A percentile compares a stretch with the other conserved stretches of the same genome.
Evolutionary conservation across 2,888 invertebrate species (phyloP).

Genomic region (Acrobasis repandana): DNA sequence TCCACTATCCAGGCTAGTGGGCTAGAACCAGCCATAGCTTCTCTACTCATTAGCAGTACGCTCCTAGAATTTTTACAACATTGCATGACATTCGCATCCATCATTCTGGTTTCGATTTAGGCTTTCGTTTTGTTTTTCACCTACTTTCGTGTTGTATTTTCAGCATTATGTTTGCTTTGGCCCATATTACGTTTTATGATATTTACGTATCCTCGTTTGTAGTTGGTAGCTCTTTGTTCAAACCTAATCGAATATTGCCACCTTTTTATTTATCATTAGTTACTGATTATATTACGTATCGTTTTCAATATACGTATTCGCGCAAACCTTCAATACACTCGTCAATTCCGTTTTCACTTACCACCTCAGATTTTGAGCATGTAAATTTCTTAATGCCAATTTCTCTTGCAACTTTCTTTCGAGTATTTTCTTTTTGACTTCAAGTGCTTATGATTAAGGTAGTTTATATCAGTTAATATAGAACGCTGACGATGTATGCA

Average conservation of each 20-base stretch:
- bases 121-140: constrained; percentile 1
- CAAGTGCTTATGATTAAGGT: constrained; percentile 2
- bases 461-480: constrained; percentile 7
- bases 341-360: neutral
- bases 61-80: constrained; percentile 1
- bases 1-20: constrained; percentile 31
- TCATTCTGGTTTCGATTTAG: constrained; percentile 14
- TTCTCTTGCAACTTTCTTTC: neutral
- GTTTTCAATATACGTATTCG: neutral
- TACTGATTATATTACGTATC: neutral
- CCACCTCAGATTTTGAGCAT: neutral
- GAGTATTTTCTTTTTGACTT: neutral
- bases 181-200: neutral
- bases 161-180: neutral
- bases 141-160: constrained; percentile 27
- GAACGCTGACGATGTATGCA: constrained; percentile 36
- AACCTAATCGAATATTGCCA: neutral
- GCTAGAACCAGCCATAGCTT: constrained; percentile 16
- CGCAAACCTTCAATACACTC: neutral
- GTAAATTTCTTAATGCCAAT: neutral
- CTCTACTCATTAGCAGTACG: neutral
- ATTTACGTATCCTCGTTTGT: neutral
- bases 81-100: constrained; percentile 7
- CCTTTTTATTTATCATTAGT: neutral
- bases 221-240: neutral